Base-by-base conservation (phyloP, 2,888 invertebrate species). In the Coremacera marginata region DNA sequence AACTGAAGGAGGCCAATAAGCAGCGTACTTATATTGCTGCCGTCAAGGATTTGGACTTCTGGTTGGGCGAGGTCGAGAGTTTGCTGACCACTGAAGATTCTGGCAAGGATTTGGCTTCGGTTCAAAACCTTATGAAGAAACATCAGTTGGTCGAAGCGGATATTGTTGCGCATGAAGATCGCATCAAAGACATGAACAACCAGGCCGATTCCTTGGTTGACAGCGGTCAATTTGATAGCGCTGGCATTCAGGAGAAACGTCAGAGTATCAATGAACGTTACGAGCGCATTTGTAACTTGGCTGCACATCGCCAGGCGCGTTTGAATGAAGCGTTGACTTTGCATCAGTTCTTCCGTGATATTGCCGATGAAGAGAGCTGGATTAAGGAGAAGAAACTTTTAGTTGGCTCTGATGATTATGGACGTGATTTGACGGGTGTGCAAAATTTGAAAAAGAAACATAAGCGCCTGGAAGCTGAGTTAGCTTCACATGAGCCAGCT, bases 301-400 rank as follows among this genome's bases (percentile, higher is more conserved):
- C 98, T 71, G 95, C 96, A 63, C 96, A 98, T 87, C 93, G 99
- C 67, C 96, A 98, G 86, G 95, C 96, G 9, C 92, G 97, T 49
- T 92, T 99, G 78, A 96, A 97, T 89, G 99, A 99, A 90, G 98
- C 99, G 60, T 96, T 98, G 88, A 98, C 98, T 7, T 92, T 99
- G 87, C 99, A 99, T 90, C 99, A 99, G 91, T 99, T 99, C 95
- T 97, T 99, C 93, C 92, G 99, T 75, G 99, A 99, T 88, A 98
- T 99, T 88, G 99, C 99, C 80, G 99, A 99, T 88, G 99, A 99
- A 90, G 99, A 99, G 90, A 97, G 98, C 8, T 99, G 99, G 99
- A 99, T 99, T 89, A 99, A 98, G 89, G 99, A 99, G 89, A 99
- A 99, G 93, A 98, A 99, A 87, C 91, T 99, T 37, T 91, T 99